phyloP scores from a whole-genome alignment of 2,888 invertebrate genomes.

The Acanthacorydalis orientalis region DNA sequence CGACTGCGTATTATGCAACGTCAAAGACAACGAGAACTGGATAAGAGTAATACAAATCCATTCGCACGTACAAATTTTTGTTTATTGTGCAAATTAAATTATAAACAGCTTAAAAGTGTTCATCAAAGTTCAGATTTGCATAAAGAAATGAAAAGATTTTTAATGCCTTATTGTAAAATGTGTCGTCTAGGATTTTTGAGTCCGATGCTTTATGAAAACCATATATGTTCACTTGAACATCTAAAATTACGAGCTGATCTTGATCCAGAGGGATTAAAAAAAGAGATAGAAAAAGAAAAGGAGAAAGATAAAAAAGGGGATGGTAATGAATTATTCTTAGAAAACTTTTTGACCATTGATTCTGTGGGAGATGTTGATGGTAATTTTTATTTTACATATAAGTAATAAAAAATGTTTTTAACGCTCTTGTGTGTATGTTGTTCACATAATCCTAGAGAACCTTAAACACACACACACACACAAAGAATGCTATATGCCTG shows the following conservation, averaged over 20 bases:
- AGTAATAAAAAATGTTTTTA: too few species aligned
- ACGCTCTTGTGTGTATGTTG: too few species aligned
- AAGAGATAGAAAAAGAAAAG: neutral
- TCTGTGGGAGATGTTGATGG: conserved; percentile 75
- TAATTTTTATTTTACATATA: conserved; percentile 18
- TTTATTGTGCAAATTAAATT: conserved; percentile 26
- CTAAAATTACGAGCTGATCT: conserved; percentile 47
- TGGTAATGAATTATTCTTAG: conserved; percentile 49
- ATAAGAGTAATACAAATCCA: conserved; percentile 39
- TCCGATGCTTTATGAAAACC: conserved; percentile 72
- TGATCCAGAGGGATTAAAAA: conserved; percentile 24
- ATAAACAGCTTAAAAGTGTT: conserved; percentile 39
- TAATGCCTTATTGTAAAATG: conserved; percentile 65
- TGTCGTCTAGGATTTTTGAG: conserved; percentile 65
- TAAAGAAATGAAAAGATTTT: conserved; percentile 68
- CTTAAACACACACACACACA: too few species aligned
- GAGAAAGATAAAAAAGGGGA: conserved; percentile 19
- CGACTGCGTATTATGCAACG: conserved; percentile 68
- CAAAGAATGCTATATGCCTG: too few species aligned
- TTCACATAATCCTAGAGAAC: too few species aligned
- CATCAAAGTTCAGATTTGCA: conserved; percentile 69
- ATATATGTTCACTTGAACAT: conserved; percentile 66
- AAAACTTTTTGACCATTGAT: conserved; percentile 77
- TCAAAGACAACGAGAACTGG: conserved; percentile 61
- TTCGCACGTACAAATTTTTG: conserved; percentile 25